Percentiles rank a stretch among this genome's conserved stretches.
Conservation (phyloP, 2,888 invertebrate species). For the Capitulum mitella region DNA sequence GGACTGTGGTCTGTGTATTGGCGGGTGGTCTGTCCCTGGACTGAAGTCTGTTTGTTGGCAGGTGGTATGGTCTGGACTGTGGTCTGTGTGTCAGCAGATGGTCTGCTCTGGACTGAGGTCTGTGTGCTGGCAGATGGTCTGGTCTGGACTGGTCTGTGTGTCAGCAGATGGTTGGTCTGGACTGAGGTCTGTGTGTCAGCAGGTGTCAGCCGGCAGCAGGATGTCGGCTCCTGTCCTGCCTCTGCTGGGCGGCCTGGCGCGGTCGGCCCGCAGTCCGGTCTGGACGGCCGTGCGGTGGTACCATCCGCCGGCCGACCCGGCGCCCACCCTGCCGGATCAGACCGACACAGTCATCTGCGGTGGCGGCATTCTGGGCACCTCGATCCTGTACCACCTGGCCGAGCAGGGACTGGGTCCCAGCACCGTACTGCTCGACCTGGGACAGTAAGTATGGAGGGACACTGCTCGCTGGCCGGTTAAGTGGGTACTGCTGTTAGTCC, state of each 20-base stretch:
- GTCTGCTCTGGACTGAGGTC: no score
- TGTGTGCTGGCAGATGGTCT: no score
- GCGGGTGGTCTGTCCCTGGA: no score
- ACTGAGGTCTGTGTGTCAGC: no score
- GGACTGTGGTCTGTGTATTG: no score
- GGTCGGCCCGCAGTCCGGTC: background rate
- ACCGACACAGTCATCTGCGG: constrained; percentile 35
- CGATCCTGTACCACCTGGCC: constrained; percentile 44
- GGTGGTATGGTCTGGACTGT: no score
- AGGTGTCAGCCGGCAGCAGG: background rate
- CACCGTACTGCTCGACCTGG: constrained; percentile 69
- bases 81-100: no score
- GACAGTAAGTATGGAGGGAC: constrained; percentile 26
- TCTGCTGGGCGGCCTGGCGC: background rate
- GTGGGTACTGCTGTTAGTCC: no score
- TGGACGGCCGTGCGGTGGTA: background rate
- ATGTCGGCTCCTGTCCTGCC: background rate
- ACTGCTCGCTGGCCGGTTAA: constrained; percentile 30
- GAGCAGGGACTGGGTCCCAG: constrained; percentile 71
- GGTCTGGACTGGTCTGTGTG: no score
- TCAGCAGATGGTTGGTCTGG: no score
- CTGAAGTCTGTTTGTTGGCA: no score
- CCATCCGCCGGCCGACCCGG: constrained; percentile 12
- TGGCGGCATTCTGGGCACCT: constrained; percentile 35
- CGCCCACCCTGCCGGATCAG: constrained; percentile 31